phyloP scores from a whole-genome alignment of 2,113 vertebrate species.

The Lathamus discolor region DNA sequence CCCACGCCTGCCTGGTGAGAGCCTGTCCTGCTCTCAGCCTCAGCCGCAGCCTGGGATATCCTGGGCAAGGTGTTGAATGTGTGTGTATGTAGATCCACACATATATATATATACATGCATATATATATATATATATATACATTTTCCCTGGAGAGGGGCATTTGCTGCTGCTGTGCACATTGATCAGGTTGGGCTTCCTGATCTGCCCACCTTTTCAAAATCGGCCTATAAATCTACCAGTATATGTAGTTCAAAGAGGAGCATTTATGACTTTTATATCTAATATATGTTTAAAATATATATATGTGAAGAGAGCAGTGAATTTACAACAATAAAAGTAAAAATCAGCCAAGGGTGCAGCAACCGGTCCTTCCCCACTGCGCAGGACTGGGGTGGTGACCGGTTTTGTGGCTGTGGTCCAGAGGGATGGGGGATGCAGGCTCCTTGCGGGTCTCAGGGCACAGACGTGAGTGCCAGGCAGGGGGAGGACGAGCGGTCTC shows the following conservation, averaged over 20 bases:
- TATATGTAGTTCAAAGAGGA: slow-evolving; percentile 1
- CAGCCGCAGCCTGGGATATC: neutral
- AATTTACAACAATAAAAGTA: slow-evolving; percentile 45
- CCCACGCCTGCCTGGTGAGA: fast-evolving
- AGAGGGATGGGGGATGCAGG: too few species aligned
- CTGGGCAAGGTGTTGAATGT: neutral
- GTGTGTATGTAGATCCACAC: neutral
- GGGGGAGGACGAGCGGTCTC: neutral
- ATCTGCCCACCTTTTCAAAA: neutral
- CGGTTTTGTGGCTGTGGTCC: neutral
- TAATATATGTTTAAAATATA: slow-evolving; percentile 37
- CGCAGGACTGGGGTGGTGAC: neutral
- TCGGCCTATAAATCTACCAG: neutral
- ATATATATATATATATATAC: neutral
- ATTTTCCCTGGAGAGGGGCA: neutral
- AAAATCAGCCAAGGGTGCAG: neutral
- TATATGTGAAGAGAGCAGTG: neutral
- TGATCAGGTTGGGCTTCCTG: neutral
- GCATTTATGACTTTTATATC: slow-evolving; percentile 53
- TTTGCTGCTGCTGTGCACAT: slow-evolving; percentile 8
- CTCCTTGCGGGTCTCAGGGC: neutral
- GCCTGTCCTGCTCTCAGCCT: fast-evolving
- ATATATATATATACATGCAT: fast-evolving
- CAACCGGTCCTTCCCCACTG: neutral
- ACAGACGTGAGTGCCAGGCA: neutral